These are phyloP conservation scores for Chymomyza procnemis DNA, from an alignment of 2,888 invertebrate genomes.

Conservation along the genomic window DNA sequence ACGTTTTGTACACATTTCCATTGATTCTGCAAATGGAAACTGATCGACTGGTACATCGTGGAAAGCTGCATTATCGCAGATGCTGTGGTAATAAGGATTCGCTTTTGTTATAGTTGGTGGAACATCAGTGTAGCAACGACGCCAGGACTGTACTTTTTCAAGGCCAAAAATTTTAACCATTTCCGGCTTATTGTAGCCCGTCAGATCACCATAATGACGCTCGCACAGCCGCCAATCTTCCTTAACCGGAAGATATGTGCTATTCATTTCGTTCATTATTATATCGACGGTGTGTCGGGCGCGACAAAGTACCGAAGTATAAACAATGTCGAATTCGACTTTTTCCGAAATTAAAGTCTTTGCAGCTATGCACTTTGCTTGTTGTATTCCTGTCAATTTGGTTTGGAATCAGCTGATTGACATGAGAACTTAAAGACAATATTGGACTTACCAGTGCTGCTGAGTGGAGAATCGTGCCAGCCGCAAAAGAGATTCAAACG, in stretches of 20 bases:
- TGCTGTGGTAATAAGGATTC: constrained; percentile 86
- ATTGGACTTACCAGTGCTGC: constrained; percentile 81
- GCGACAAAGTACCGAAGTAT: constrained; percentile 88
- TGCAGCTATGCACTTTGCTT: constrained; percentile 79
- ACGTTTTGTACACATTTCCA: constrained; percentile 89
- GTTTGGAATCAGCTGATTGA: neutral
- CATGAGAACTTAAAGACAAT: neutral
- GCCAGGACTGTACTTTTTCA: constrained; percentile 91
- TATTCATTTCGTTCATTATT: constrained; percentile 84
- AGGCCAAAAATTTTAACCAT: constrained; percentile 92
- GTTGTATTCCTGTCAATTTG: constrained; percentile 64
- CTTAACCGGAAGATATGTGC: constrained; percentile 83
- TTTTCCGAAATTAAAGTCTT: constrained; percentile 85
- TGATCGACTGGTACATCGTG: constrained; percentile 84
- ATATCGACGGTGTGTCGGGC: constrained; percentile 86
- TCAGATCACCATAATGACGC: constrained; percentile 92
- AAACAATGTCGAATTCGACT: constrained; percentile 87
- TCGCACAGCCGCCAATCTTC: constrained; percentile 92
- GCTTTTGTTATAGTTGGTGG: constrained; percentile 89
- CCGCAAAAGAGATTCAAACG: constrained; percentile 86
- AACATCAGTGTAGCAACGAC: constrained; percentile 89
- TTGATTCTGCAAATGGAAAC: constrained; percentile 90
- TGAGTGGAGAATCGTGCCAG: constrained; percentile 86
- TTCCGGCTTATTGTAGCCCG: constrained; percentile 90
- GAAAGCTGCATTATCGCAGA: constrained; percentile 88